phyloP scores from a whole-genome alignment of 1,140 invertebrate genomes.

The Diorhabda elongata region DNA sequence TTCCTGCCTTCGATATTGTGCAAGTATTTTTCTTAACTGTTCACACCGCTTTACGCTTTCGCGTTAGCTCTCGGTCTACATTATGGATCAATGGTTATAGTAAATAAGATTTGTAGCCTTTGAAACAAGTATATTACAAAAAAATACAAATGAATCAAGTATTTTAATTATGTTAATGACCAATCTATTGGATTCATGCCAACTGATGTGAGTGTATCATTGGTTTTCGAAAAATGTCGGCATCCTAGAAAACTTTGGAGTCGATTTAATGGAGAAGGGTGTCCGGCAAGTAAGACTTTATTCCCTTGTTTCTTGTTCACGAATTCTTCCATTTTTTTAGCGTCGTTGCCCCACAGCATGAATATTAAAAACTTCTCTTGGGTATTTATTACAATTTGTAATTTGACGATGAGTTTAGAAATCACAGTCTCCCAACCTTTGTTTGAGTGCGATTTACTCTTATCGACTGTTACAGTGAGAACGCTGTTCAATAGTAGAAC shows the following conservation, averaged over 20 bases:
- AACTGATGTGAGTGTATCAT: neutral
- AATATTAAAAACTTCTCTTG: constrained; percentile 1
- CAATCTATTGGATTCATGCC: constrained; percentile 3
- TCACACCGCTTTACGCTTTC: too few species aligned
- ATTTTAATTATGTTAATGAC: neutral
- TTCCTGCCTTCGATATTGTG: too few species aligned
- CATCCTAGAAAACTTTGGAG: neutral
- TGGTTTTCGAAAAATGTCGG: constrained; percentile 4
- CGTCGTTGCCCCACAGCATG: constrained; percentile 4
- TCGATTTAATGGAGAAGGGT: neutral
- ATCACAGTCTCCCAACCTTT: constrained; percentile 7
- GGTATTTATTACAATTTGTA: neutral
- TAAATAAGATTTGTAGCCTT: too few species aligned
- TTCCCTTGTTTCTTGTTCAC: neutral
- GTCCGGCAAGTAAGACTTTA: neutral
- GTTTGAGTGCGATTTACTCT: neutral
- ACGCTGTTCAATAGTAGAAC: constrained; percentile 12
- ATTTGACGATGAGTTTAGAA: neutral
- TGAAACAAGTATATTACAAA: too few species aligned
- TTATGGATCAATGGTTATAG: too few species aligned
- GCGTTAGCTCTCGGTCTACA: too few species aligned
- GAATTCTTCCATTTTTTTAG: neutral
- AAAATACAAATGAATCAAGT: too few species aligned
- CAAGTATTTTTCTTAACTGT: too few species aligned
- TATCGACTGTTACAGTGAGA: constrained; percentile 4